Base-by-base conservation (phyloP, 2,797 vertebrate species). In the Periparus ater region DNA sequence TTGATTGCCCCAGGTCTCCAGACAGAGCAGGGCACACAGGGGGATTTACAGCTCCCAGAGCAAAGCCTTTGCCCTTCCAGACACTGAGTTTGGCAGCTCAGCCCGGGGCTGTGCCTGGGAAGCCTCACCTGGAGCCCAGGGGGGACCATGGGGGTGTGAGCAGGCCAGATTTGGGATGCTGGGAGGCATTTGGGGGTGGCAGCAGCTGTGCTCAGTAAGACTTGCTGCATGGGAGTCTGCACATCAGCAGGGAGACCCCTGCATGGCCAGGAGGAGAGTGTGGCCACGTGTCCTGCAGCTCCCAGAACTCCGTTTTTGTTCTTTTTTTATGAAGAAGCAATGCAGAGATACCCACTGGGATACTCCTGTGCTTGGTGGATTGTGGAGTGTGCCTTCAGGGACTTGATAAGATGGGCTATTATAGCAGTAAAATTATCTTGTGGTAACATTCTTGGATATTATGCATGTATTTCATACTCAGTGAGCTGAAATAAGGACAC, bases 381-480 rank as follows among this genome's bases (percentile, higher is more conserved):
- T 94, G 65, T 88, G 66, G 63, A 93, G 66, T 51, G 65, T 85
- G 90, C 71, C 93, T 93, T 86, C 45, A 63, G 88, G 76, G 88
- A 90, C 58, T 84, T 34, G 38, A 77, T 60, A 72, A 73, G 74
- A 78, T 45, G 51, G 60, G 48, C 54, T 88, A 38, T 94, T 91
- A 91, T 7, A 78, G 77, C 71, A 84, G 74, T 94, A 88, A 93
- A 94, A 95, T 94, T 76, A 93, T 55, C 76, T 86, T 89, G 91
- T 88, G 38, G 84, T 88, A 61, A 79, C 75, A 92, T 87, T 32
- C 61, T 55, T 71, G 89, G 42, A 58, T 51, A 54, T 90, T 88
- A 91, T 72, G 91, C 75, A 62, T 89, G 85, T 14, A 78, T 95
- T 95, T 96, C 88, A 72, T 85, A 92, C 76, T 80, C 89, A 58